Percentiles rank a stretch among this genome's conserved stretches.
Conservation (phyloP, 1,140 invertebrate species). For the Drosophila watanabei region DNA sequence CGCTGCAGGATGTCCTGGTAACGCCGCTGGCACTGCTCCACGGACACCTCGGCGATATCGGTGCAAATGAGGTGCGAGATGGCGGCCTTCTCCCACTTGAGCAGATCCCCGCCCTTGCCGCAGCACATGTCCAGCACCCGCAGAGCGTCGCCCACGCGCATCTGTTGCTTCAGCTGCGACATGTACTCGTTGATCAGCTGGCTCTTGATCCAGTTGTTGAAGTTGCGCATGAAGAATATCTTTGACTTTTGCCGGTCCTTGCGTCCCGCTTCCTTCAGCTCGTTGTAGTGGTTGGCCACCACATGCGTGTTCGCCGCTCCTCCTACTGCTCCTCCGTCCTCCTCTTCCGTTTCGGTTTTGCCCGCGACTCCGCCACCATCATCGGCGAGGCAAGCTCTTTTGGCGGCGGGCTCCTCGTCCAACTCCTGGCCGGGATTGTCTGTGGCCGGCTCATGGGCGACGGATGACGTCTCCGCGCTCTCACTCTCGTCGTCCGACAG, state of each 20-base stretch:
- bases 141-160: conserved; percentile 87
- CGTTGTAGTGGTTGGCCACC: conserved; percentile 95
- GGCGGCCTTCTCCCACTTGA: conserved; percentile 96
- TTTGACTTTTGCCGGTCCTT: conserved; percentile 93
- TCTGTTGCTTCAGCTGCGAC: conserved; percentile 88
- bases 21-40: conserved; percentile 93
- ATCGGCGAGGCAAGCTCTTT: not conserved
- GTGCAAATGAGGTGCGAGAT: conserved; percentile 96
- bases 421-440: conserved; percentile 8
- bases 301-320: conserved; percentile 87
- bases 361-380: not conserved
- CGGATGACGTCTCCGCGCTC: conserved; percentile 11
- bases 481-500: conserved; percentile 69
- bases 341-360: conserved; percentile 15
- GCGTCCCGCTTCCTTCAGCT: conserved; percentile 92
- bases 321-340: conserved; percentile 3
- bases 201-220: conserved; percentile 99
- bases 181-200: conserved; percentile 94
- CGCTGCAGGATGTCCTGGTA: conserved; percentile 88
- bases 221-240: conserved; percentile 97
- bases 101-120: conserved; percentile 98
- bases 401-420: conserved; percentile 11
- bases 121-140: conserved; percentile 92
- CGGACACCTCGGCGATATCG: conserved; percentile 96
- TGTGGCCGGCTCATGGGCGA: conserved; percentile 1